phyloP scores from a whole-genome alignment of 2,113 vertebrate genomes.

The Leptobrachium leishanense region DNA sequence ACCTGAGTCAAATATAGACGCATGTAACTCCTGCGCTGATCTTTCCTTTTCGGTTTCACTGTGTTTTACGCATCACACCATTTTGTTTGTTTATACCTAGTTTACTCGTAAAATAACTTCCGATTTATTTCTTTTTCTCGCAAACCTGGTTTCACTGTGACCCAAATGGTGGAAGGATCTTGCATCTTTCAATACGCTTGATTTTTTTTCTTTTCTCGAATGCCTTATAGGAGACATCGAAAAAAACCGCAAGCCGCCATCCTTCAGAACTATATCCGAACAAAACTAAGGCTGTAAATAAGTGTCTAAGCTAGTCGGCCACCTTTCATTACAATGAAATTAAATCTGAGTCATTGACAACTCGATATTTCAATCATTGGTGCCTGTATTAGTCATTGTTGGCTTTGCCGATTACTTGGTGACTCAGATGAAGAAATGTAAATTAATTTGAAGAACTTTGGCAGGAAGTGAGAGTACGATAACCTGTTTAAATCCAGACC shows the following conservation, averaged over 20 bases:
- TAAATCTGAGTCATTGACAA: slow-evolving; percentile 66
- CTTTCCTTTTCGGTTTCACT: slow-evolving; percentile 77
- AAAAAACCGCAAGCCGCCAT: slow-evolving; percentile 37
- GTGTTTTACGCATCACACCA: slow-evolving; percentile 73
- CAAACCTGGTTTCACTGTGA: slow-evolving; percentile 58
- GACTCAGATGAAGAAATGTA: slow-evolving; percentile 83
- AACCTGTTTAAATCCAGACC: slow-evolving; percentile 57
- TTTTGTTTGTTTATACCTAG: slow-evolving; percentile 47
- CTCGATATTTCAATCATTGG: slow-evolving; percentile 70
- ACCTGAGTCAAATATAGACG: slow-evolving; percentile 74
- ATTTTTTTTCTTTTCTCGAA: slow-evolving; percentile 21
- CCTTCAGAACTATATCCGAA: slow-evolving; percentile 10
- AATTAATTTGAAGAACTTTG: slow-evolving; percentile 65
- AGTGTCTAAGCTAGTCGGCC: not conserved
- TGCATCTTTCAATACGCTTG: not conserved
- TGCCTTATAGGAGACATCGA: slow-evolving; percentile 16
- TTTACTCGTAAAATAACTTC: slow-evolving; percentile 32
- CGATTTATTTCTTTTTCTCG: slow-evolving; percentile 55
- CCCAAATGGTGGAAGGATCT: slow-evolving; percentile 31
- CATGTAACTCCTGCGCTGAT: slow-evolving; percentile 56
- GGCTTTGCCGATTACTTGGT: slow-evolving; percentile 67
- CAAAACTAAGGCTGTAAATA: not conserved
- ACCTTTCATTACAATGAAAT: slow-evolving; percentile 36
- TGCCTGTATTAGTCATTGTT: slow-evolving; percentile 80
- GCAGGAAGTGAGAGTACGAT: slow-evolving; percentile 66